Evolutionary conservation across 1,140 invertebrate species (phyloP).

Genomic region (Drosophila santomea): DNA sequence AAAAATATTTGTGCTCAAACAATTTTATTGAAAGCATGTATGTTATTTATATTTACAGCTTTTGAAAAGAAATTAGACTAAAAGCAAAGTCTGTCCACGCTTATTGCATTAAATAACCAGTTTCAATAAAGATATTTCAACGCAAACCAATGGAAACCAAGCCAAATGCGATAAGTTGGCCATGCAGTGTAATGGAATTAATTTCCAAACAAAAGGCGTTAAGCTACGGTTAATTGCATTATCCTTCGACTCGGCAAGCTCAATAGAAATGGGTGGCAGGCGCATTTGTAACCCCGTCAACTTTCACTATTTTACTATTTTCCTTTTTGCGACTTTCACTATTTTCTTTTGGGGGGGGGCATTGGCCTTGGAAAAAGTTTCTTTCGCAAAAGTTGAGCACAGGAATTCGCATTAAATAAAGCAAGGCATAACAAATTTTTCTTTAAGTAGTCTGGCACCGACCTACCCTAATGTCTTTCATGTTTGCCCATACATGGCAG

Average conservation of each 20-base stretch:
- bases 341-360: constrained; percentile 31
- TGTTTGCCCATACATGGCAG: constrained; percentile 63
- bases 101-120: neutral
- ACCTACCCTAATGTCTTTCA: constrained; percentile 75
- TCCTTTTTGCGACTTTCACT: constrained; percentile 44
- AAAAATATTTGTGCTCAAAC: too few relatives aligned
- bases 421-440: constrained; percentile 56
- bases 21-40: too few relatives aligned
- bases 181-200: neutral
- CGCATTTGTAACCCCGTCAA: constrained; percentile 14
- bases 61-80: neutral
- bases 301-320: constrained; percentile 55
- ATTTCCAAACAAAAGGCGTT: neutral
- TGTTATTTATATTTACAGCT: too few relatives aligned
- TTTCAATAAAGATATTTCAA: neutral
- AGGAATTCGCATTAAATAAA: constrained; percentile 63
- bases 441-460: constrained; percentile 74
- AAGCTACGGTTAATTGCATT: constrained; percentile 23
- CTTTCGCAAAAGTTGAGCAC: constrained; percentile 59
- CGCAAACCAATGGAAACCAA: neutral
- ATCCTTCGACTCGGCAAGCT: constrained; percentile 8
- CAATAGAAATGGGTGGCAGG: constrained; percentile 9
- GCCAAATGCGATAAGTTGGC: neutral
- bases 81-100: neutral
- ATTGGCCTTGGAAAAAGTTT: constrained; percentile 68